Evolutionary conservation across 2,888 invertebrate species (phyloP), one percentile per base, ranked within the genome.

Genomic region (Pammene aurita): DNA sequence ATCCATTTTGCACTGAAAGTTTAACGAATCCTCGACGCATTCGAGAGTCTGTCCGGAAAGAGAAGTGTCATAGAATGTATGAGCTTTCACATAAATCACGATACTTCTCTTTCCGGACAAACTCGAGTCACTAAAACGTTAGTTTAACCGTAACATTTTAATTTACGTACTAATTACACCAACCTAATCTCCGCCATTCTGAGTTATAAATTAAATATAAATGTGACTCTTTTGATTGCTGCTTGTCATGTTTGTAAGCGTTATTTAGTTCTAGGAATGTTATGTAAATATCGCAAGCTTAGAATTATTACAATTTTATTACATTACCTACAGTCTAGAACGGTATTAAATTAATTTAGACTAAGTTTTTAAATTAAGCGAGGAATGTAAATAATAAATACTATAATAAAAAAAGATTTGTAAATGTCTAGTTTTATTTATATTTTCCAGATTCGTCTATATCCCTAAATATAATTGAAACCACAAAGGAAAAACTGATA

Each of bases 211-310:
- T 11, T 10, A 42, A 42, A 4, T 11, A 11, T 4, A 42, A 2
- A 38, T 6, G 1, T 10, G 1, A 13, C 1, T 26, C 18, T 44
- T 44, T 44, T 0, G 26, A n/a, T 10, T n/a, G 16, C 52, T 56
- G 66, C 67, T 69, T 71, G 38, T 64, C 70, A 66, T 46, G 66
- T 66, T 70, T 72, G 70, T 86, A 87, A 88, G 90, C 90, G 92
- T 92, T 92, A 92, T 90, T 90, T 92, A 92, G 90, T 92, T 91
- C 77, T 92, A 92, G 87, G 87, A 82, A 83, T 84, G 86, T 90
- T 91, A 82, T 89, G 90, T 90, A 89, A 82, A 90, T 90, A 89
- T 80, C 77, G 79, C 75, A 81, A 78, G 68, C 77, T 77, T 76
- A 73, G 58, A 72, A 75, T 58, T 76, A 75, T 75, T 67, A 66